Evolutionary conservation across 2,113 vertebrate genomes (phyloP).

Genomic region (Natator depressus): DNA sequence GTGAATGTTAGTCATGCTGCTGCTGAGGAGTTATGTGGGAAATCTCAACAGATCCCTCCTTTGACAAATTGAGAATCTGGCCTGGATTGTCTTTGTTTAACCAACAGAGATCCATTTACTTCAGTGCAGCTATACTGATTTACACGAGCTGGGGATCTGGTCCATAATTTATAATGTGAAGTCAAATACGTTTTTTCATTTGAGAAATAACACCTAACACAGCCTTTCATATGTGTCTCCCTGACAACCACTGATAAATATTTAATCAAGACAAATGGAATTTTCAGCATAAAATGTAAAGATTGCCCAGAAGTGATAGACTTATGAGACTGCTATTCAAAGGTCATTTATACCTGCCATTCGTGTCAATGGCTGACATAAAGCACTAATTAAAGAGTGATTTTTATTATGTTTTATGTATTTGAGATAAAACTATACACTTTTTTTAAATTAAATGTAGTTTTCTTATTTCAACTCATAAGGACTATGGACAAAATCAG

Average conservation of each 20-base stretch:
- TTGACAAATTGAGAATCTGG: neutral
- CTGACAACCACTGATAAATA: constrained; percentile 23
- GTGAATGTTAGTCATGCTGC: neutral
- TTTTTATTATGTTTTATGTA: constrained; percentile 15
- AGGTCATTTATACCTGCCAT: neutral
- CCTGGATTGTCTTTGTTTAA: neutral
- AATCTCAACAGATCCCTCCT: constrained; percentile 11
- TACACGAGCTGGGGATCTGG: neutral
- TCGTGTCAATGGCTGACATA: constrained; percentile 6
- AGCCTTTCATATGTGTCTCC: constrained; percentile 5
- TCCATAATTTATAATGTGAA: neutral
- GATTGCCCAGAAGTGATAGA: constrained; percentile 9
- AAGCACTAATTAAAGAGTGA: neutral
- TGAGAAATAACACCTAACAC: constrained; percentile 1
- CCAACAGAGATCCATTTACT: neutral
- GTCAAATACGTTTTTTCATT: neutral
- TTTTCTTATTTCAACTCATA: neutral
- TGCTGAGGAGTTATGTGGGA: neutral
- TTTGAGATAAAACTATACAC: constrained; percentile 24
- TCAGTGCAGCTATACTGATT: neutral
- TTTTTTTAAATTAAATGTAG: constrained; percentile 31
- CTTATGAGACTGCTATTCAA: neutral
- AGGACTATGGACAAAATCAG: constrained; percentile 46
- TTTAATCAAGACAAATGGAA: constrained; percentile 34
- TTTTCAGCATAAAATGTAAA: neutral